phyloP scores from a whole-genome alignment of 2,113 vertebrate genomes.

The Scomber japonicus region DNA sequence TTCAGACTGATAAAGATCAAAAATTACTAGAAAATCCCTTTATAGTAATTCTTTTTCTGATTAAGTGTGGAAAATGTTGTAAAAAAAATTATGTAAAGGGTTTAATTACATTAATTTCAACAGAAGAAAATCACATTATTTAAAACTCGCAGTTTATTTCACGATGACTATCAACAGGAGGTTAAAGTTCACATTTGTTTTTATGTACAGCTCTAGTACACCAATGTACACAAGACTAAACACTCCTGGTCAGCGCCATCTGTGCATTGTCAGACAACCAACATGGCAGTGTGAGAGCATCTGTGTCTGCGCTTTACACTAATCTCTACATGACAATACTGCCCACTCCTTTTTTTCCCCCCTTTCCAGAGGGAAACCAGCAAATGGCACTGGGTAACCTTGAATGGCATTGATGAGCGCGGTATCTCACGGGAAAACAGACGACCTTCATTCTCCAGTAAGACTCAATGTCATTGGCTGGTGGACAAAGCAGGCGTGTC shows the following conservation, averaged over 20 bases:
- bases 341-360: not conserved
- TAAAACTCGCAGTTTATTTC: not conserved
- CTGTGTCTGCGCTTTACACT: not conserved
- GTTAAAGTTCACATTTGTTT: not conserved
- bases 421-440: conserved; percentile 28
- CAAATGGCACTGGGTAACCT: conserved; percentile 54
- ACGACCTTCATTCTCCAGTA: conserved; percentile 42
- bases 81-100: not conserved
- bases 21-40: not conserved
- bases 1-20: not conserved
- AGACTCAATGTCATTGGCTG: conserved; percentile 31
- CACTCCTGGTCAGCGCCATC: not conserved
- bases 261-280: not conserved
- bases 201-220: not conserved
- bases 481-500: conserved; percentile 33
- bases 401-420: conserved; percentile 49
- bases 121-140: not conserved
- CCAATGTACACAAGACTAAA: not conserved
- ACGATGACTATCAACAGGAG: not conserved
- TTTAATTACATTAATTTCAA: not conserved
- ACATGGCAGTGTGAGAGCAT: not conserved
- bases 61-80: not conserved
- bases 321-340: conserved; percentile 26
- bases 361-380: not conserved
- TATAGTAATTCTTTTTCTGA: too few species aligned